Evolutionary conservation across 1,140 invertebrate genomes (phyloP).

Genomic region (Ceratitis capitata): DNA sequence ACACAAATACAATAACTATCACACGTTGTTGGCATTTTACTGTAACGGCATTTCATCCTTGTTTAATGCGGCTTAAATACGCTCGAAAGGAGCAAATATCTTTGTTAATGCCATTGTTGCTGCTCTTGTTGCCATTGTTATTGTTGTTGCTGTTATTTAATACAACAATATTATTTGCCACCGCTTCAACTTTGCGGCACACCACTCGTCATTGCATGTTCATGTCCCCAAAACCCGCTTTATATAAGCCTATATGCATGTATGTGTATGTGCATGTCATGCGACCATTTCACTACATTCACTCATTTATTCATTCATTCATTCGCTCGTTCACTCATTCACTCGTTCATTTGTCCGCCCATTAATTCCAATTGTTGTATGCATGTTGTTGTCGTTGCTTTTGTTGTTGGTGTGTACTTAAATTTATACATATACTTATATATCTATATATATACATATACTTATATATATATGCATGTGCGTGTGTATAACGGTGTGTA

Average conservation of each 20-base stretch:
- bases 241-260: not conserved
- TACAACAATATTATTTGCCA: not conserved
- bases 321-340: not conserved
- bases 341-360: constrained; percentile 32
- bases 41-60: constrained; percentile 27
- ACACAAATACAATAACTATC: not conserved
- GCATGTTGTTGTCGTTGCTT: too few relatives aligned
- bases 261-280: not conserved
- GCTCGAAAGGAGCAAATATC: not conserved
- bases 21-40: not conserved
- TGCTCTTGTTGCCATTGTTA: too few relatives aligned
- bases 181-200: not conserved
- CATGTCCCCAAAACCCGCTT: too few relatives aligned
- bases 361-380: not conserved
- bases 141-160: too few relatives aligned
- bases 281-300: constrained; percentile 9
- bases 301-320: not conserved
- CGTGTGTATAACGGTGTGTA: not conserved
- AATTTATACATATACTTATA: not conserved
- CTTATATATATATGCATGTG: not conserved
- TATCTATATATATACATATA: not conserved
- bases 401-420: too few relatives aligned
- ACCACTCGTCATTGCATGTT: not conserved
- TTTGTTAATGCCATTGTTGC: constrained; percentile 5
- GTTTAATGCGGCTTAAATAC: constrained; percentile 35